Evolutionary conservation across 1,140 invertebrate genomes (phyloP).

Genomic region (Laodelphax striatellus): DNA sequence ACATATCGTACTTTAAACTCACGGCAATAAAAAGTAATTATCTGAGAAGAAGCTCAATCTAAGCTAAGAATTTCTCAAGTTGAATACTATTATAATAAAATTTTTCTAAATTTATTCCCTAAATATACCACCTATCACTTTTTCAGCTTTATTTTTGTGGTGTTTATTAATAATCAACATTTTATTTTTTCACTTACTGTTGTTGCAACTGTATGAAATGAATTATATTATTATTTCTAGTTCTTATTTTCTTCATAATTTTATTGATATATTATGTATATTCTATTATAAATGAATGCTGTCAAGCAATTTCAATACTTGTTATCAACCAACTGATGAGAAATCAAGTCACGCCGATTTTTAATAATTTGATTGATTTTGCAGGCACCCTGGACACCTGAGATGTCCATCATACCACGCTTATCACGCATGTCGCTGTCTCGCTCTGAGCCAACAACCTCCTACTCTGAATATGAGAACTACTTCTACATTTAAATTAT

Average conservation of each 20-base stretch:
- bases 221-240: no score
- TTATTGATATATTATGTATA: no score
- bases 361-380: constrained; percentile 2
- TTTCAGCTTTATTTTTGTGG: no score
- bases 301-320: no score
- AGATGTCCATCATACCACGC: constrained; percentile 17
- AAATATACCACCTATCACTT: no score
- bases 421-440: constrained; percentile 19
- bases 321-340: no score
- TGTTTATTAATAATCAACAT: background rate
- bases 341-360: no score
- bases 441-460: constrained; percentile 12
- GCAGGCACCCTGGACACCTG: constrained; percentile 15
- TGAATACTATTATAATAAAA: background rate
- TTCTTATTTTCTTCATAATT: no score
- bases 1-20: background rate
- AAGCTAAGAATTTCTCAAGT: background rate
- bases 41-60: background rate
- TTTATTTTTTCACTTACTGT: no score
- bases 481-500: constrained; percentile 22
- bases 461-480: constrained; percentile 21
- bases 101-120: background rate
- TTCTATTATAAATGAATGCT: no score
- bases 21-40: background rate
- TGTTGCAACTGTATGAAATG: no score